Base-by-base conservation (phyloP, 2,113 vertebrate species). In the Amphilophus citrinellus region DNA sequence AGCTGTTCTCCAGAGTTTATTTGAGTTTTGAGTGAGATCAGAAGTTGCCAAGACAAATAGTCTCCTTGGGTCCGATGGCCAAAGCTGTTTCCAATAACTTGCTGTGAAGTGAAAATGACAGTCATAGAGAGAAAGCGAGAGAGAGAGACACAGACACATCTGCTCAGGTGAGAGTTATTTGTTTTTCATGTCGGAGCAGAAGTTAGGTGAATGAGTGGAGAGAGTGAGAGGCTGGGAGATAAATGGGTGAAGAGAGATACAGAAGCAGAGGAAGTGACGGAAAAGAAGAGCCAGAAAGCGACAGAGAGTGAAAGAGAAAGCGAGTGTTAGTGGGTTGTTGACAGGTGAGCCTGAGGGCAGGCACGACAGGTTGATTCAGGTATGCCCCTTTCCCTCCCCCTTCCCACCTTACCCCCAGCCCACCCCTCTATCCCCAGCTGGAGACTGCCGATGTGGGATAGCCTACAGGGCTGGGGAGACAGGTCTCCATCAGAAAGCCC, bases 391-490 rank as follows among this genome's bases (percentile, higher is more conserved):
- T 66, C 62, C 65, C 77, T 56, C 77, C 53, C 62, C 62, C 15
- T 13, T 76, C 66, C 77, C 53, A 10, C 59, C 79, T 35, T 59
- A 22, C 50, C 63, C 66, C 32, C 75, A 85, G 65, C 80, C 85
- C 62, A 77, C 62, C 83, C 77, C 78, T 80, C 73, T 18, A 66
- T 60, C 87, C 87, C 79, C 89, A 92, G 91, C 91, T 90, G 82
- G 93, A 94, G 92, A 86, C 87, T 86, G 84, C 82, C 76, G 77
- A 91, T 87, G 84, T 83, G 79, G 89, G 91, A 95, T 93, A 68
- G 94, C 95, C 96, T 95, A 93, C 92, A 96, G 95, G 93, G 90
- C 80, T 91, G 85, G 86, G 87, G 71, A 92, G 85, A 91, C 87
- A 88, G 89, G 85, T 91, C 90, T 90, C 91, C 90, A 88, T 92